Base-by-base conservation (phyloP, 2,113 vertebrate genomes). In the Dermatemys mawii region DNA sequence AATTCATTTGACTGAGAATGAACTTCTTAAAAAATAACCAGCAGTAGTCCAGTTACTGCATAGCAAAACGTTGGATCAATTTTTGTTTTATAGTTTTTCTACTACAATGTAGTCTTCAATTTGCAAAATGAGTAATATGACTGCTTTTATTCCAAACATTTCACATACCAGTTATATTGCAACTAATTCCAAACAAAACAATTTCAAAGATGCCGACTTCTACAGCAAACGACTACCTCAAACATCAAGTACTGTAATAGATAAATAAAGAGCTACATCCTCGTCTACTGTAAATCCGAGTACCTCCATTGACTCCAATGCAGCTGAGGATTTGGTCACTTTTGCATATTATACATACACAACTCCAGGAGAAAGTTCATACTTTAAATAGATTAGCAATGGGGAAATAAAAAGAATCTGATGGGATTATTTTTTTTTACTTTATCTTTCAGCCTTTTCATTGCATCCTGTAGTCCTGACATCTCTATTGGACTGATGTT, bases 1-100 rank as follows among this genome's bases (percentile, higher is more conserved):
- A 97, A 96, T 90, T 95, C 81, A 63, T 96, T 97, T 94, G 83
- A 78, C 92, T 97, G 96, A 94, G 84, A 96, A 97, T 97, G 95
- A 97, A 97, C 94, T 95, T 55, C 94, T 96, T 94, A 84, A 95
- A 93, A 97, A 93, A 97, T 89, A 88, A 91, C 22, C 95, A 98
- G 83, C 87, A 93, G 93, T 81, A 81, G 93, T 93, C 44, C 89
- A 83, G 55, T 81, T 95, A 83, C 75, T 96, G 38, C 8, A 48
- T 76, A 91, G 91, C 92, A 95, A 94, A 97, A 90, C 63, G 92
- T 22, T 94, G 92, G 19, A 5, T 83, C 49, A 46, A 8, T 93
- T 88, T 89, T n/a, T 84, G 54, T 78, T 81, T 4, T 76, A 49
- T 22, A 26, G 81, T 54, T 92, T 27, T 89, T 83, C 57, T 7